phyloP scores from a whole-genome alignment of 2,888 invertebrate genomes.

The Cryptocephalus primarius region DNA sequence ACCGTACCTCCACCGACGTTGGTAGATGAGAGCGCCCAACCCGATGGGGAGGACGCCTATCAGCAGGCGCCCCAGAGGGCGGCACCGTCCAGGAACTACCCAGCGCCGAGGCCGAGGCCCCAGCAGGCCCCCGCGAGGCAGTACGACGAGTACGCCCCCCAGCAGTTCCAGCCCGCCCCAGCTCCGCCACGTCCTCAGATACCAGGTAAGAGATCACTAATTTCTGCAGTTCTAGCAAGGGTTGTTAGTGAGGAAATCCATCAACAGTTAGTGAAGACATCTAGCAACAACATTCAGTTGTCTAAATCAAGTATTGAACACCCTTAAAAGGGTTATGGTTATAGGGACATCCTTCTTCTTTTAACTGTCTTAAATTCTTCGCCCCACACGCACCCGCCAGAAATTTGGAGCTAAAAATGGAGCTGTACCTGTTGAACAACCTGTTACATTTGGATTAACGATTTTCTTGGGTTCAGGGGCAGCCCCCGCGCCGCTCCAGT shows the following conservation, averaged over 20 bases:
- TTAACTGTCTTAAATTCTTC: too few relatives aligned
- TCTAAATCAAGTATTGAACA: too few relatives aligned
- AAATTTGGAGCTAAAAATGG: too few relatives aligned
- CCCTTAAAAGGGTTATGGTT: too few relatives aligned
- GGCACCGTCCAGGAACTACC: slow-evolving; percentile 14
- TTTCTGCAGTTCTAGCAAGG: background rate
- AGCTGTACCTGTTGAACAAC: too few relatives aligned
- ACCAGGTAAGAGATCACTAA: slow-evolving; percentile 7
- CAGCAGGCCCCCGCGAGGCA: slow-evolving; percentile 23
- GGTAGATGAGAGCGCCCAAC: slow-evolving; percentile 44
- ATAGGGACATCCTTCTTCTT: too few relatives aligned
- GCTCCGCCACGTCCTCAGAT: slow-evolving; percentile 9
- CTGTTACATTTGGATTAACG: too few relatives aligned
- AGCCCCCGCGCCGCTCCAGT: slow-evolving; percentile 17
- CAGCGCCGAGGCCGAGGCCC: slow-evolving; percentile 21
- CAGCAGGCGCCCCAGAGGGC: slow-evolving; percentile 16
- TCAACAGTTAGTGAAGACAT: too few relatives aligned
- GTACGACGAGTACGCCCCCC: slow-evolving; percentile 17
- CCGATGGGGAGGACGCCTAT: slow-evolving; percentile 12
- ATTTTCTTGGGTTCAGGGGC: background rate
- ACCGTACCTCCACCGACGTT: slow-evolving; percentile 60
- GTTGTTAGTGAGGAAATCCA: too few relatives aligned
- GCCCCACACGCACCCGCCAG: too few relatives aligned
- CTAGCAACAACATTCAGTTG: too few relatives aligned
- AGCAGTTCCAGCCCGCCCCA: slow-evolving; percentile 16